Base-by-base conservation (phyloP, 2,113 vertebrate genomes). In the Salvelinus fontinalis region DNA sequence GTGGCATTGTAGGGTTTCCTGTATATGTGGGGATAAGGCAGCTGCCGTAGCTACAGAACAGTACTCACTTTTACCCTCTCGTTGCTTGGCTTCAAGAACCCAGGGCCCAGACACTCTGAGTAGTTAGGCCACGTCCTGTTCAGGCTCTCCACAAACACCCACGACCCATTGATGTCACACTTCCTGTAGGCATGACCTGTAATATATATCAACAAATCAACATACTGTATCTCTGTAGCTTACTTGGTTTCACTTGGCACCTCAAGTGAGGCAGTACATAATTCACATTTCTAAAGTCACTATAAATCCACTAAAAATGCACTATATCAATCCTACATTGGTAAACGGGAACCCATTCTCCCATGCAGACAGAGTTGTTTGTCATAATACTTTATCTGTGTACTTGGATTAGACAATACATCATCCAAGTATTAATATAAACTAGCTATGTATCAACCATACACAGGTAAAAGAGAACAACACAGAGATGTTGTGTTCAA, bases 121-220 rank as follows among this genome's bases (percentile, higher is more conserved):
- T 97, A 97, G 88, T 96, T 96, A 49, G 91, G 89, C 95, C 95
- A 95, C 0, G 95, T 96, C 87, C 93, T 94, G 87, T 96, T 97
- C 84, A 91, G 93, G 54, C 77, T 89, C 24, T 95, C 92, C 79
- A 93, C 89, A 85, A 94, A 91, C 34, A 93, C 93, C 96, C 95
- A 97, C 1, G 94, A 95, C 49, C 94, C 94, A 18, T 97, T 96
- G 73, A 62, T 67, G 22, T 94, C 95, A 85, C 96, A 97, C 34
- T 84, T 91, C 77, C 95, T 93, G 87, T 96, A 95, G 44, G 95
- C 95, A 73, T 92, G 80, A 29, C 92, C 93, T 94, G 81, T 2
- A 70, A 20, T 44, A 11, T 16, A 75, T 22, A 31, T 54, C 7
- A n/a, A 16, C 20, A 12, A 44, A 44, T 44, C 39, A 34, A 44